These are phyloP conservation scores for Drosophila anomelani DNA, from an alignment of 2,888 invertebrate genomes.

Conservation along the genomic window DNA sequence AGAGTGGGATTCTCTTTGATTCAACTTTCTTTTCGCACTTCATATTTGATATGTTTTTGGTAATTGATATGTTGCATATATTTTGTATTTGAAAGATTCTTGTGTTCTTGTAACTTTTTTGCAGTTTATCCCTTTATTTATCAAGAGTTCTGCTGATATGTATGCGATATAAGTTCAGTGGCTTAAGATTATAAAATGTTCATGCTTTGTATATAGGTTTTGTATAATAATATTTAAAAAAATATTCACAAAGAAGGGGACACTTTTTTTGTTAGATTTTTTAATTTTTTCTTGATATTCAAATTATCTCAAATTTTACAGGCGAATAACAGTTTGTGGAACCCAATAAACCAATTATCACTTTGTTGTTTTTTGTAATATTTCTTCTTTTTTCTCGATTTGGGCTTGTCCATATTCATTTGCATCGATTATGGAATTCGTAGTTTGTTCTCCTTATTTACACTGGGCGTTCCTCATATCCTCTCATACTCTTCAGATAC, in stretches of 20 bases:
- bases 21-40: conserved; percentile 27
- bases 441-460: conserved; percentile 80
- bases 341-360: conserved; percentile 47
- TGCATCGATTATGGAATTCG: conserved; percentile 70
- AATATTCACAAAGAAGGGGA: conserved; percentile 40
- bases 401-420: conserved; percentile 56
- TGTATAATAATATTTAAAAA: conserved; percentile 36
- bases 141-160: conserved; percentile 36
- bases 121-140: conserved; percentile 15
- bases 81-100: conserved; percentile 35
- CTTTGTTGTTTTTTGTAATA: conserved; percentile 31
- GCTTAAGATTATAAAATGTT: conserved; percentile 34
- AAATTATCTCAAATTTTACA: conserved; percentile 35
- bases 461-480: conserved; percentile 61
- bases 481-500: conserved; percentile 32
- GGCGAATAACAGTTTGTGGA: conserved; percentile 25
- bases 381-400: conserved; percentile 9
- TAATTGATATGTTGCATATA: conserved; percentile 48
- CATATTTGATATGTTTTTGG: conserved; percentile 37
- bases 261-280: conserved; percentile 26
- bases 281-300: conserved; percentile 12
- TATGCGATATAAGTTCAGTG: conserved; percentile 42
- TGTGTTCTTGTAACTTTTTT: conserved; percentile 29
- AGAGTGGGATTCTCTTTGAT: conserved; percentile 18
- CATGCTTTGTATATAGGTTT: conserved; percentile 33